Evolutionary conservation across 2,113 vertebrate genomes (phyloP).

Genomic region (Ceratotherium simum): DNA sequence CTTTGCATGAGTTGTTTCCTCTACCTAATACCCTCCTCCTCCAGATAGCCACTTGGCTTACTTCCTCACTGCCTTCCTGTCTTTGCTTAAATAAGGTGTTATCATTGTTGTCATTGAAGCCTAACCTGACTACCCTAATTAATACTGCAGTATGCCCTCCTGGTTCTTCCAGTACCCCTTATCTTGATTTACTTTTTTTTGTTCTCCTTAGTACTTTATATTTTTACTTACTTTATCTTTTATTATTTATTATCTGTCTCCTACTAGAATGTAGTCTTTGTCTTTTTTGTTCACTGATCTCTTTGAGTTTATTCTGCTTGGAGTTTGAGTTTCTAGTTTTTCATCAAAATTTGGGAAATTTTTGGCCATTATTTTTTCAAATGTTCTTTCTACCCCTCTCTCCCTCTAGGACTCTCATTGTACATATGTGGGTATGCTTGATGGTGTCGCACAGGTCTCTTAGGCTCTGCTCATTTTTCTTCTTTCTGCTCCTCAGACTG

Average conservation of each 20-base stretch:
- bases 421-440: not conserved
- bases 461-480: not conserved
- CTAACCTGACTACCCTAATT: not conserved
- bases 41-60: not conserved
- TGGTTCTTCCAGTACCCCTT: not conserved
- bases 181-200: not conserved
- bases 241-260: not conserved
- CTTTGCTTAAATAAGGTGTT: not conserved
- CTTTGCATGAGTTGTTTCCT: not conserved
- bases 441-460: not conserved
- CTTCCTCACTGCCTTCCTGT: slow-evolving; percentile 14
- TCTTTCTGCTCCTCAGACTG: not conserved
- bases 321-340: not conserved
- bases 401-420: not conserved
- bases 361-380: not conserved
- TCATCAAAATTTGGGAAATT: not conserved
- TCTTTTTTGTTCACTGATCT: not conserved
- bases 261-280: not conserved
- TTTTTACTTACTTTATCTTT: not conserved
- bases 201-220: not conserved
- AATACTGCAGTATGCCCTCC: not conserved
- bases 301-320: not conserved
- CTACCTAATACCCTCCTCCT: not conserved
- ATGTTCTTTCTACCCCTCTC: not conserved
- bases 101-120: not conserved